Evolutionary conservation across 2,797 vertebrate species (phyloP).

Genomic region (Sebastiscus tertius): DNA sequence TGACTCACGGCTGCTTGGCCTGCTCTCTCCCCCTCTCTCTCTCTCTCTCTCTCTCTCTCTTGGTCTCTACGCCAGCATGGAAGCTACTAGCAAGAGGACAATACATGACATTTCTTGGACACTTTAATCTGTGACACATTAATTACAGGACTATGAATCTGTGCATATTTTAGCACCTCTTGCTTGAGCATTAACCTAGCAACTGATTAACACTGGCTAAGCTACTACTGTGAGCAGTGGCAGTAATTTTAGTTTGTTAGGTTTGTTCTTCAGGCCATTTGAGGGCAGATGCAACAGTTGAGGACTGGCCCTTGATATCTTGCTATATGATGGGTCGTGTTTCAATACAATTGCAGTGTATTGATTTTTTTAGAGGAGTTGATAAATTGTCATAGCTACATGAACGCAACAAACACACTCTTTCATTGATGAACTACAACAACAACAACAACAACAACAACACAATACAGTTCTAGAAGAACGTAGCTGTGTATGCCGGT

Average conservation of each 20-base stretch:
- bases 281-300: background rate
- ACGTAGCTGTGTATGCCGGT: background rate
- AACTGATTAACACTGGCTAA: slow-evolving; percentile 38
- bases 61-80: slow-evolving; percentile 40
- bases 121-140: slow-evolving; percentile 53
- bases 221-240: background rate
- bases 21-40: slow-evolving; percentile 8
- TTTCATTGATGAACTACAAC: background rate
- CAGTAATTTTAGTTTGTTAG: background rate
- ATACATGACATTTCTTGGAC: slow-evolving; percentile 58
- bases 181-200: slow-evolving; percentile 22
- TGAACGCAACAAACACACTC: background rate
- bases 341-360: background rate
- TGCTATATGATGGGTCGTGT: background rate
- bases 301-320: background rate
- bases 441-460: background rate
- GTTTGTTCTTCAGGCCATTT: background rate
- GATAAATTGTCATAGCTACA: background rate
- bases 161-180: slow-evolving; percentile 21
- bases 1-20: slow-evolving; percentile 60
- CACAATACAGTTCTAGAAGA: background rate
- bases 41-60: background rate
- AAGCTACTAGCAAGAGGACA: slow-evolving; percentile 53
- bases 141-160: slow-evolving; percentile 37
- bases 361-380: background rate